A percentile compares a stretch with the other conserved stretches of the same genome.
phyloP scores from a whole-genome alignment of 1,140 invertebrate species.

The Colletes latitarsis region DNA sequence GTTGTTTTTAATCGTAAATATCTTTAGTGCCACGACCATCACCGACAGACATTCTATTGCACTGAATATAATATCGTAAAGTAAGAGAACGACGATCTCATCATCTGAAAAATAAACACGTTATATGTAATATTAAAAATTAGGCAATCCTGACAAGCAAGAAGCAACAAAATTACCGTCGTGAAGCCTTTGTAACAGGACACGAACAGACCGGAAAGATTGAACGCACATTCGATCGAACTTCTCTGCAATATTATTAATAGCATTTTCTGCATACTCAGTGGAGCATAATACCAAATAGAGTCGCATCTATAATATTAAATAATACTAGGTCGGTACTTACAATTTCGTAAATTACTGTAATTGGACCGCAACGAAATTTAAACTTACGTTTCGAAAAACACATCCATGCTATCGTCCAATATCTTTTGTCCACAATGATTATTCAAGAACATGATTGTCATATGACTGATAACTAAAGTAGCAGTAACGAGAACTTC shows the following conservation, averaged over 20 bases:
- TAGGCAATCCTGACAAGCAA: neutral
- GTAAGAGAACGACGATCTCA: constrained; percentile 29
- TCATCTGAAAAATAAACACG: constrained; percentile 10
- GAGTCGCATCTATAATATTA: constrained; percentile 27
- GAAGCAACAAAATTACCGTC: neutral
- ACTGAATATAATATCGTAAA: neutral
- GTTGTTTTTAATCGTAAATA: no score
- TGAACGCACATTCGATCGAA: neutral
- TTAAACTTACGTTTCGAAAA: neutral
- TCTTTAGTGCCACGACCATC: no score
- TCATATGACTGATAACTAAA: neutral
- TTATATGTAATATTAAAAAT: neutral
- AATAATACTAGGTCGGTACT: neutral
- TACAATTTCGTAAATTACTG: neutral
- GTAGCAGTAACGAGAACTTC: neutral
- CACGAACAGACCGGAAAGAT: constrained; percentile 4
- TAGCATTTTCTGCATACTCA: constrained; percentile 18
- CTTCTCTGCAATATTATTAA: constrained; percentile 13
- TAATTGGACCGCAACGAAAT: neutral
- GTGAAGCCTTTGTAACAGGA: constrained; percentile 21
- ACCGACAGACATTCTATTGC: neutral
- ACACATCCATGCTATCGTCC: neutral
- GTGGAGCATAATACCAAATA: constrained; percentile 19
- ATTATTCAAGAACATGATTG: neutral
- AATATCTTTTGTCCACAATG: neutral